Percentiles rank a stretch among this genome's conserved stretches.
These are phyloP conservation scores for Halocynthia aurantium DNA, from an alignment of 23 tunicate genomes.

Conservation along the genomic window DNA sequence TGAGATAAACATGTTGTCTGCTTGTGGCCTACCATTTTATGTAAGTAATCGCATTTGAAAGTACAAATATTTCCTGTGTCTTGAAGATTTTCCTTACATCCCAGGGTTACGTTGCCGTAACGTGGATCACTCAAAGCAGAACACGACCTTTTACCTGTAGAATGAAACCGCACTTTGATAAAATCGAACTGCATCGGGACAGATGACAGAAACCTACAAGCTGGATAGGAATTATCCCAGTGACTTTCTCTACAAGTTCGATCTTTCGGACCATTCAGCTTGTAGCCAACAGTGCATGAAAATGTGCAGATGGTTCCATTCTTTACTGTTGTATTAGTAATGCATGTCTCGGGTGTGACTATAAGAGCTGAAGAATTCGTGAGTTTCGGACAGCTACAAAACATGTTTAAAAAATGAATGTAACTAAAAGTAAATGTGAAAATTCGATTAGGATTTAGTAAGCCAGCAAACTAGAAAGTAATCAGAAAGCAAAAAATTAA, in stretches of 20 bases:
- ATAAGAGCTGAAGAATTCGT: slow-evolving; percentile 8
- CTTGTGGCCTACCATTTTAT: slow-evolving; percentile 33
- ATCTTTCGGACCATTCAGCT: slow-evolving; percentile 25
- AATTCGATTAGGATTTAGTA: too few relatives aligned
- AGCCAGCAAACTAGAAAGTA: too few relatives aligned
- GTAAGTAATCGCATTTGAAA: slow-evolving; percentile 16
- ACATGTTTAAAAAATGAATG: too few relatives aligned
- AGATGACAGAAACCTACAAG: slow-evolving; percentile 29
- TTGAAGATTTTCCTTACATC: slow-evolving; percentile 25
- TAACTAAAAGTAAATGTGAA: too few relatives aligned
- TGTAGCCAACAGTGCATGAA: slow-evolving; percentile 30
- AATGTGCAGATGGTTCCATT: slow-evolving; percentile 33
- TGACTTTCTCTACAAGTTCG: slow-evolving; percentile 30
- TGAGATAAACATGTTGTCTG: slow-evolving; percentile 30
- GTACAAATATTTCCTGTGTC: slow-evolving; percentile 36
- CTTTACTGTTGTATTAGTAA: slow-evolving; percentile 16
- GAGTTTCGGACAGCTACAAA: slow-evolving; percentile 38
- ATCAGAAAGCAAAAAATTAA: too few relatives aligned
- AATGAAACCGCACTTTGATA: background rate
- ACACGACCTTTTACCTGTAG: slow-evolving; percentile 48
- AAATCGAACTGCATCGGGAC: background rate
- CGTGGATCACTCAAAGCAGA: slow-evolving; percentile 22
- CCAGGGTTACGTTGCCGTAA: slow-evolving; percentile 34
- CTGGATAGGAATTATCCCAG: slow-evolving; percentile 56
- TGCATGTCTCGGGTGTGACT: slow-evolving; percentile 26